A percentile compares a stretch with the other conserved stretches of the same genome.
These are phyloP conservation scores for Emmelina monodactyla DNA, from an alignment of 2,888 invertebrate species.

Conservation along the genomic window DNA sequence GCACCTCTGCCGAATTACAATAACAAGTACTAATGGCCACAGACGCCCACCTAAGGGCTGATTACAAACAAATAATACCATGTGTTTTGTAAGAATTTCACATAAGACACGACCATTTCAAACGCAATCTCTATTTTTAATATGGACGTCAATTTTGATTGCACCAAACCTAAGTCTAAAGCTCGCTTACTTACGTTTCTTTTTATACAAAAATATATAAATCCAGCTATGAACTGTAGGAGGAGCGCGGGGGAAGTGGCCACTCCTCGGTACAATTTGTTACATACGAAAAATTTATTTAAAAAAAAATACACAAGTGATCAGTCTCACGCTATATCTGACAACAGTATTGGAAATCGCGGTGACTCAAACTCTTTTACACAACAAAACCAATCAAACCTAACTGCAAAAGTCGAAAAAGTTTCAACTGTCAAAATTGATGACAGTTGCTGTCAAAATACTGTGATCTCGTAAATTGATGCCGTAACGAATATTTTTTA, in stretches of 20 bases:
- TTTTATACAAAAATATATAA: slow-evolving; percentile 14
- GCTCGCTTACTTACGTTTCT: too few species aligned
- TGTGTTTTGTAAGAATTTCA: slow-evolving; percentile 7
- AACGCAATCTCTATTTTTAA: slow-evolving; percentile 6
- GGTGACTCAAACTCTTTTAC: too few species aligned
- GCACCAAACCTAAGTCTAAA: slow-evolving; percentile 29
- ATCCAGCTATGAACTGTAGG: slow-evolving; percentile 4
- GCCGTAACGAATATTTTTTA: too few species aligned
- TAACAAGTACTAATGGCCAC: slow-evolving; percentile 41
- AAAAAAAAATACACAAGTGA: background rate
- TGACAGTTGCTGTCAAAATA: too few species aligned
- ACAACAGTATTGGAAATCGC: too few species aligned
- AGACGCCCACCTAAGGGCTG: slow-evolving; percentile 16
- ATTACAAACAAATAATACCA: slow-evolving; percentile 8
- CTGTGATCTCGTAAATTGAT: too few species aligned
- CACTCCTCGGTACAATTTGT: slow-evolving; percentile 4
- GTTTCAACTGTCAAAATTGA: too few species aligned
- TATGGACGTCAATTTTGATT: slow-evolving; percentile 17
- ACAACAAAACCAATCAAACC: too few species aligned
- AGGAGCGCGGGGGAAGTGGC: slow-evolving; percentile 5
- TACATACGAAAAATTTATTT: background rate
- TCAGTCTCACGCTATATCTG: too few species aligned
- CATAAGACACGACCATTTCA: slow-evolving; percentile 1
- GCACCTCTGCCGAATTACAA: slow-evolving; percentile 33
- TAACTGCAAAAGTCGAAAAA: too few species aligned